Base-by-base conservation (phyloP, 2,797 vertebrate genomes). In the Phylloscopus collybita region DNA sequence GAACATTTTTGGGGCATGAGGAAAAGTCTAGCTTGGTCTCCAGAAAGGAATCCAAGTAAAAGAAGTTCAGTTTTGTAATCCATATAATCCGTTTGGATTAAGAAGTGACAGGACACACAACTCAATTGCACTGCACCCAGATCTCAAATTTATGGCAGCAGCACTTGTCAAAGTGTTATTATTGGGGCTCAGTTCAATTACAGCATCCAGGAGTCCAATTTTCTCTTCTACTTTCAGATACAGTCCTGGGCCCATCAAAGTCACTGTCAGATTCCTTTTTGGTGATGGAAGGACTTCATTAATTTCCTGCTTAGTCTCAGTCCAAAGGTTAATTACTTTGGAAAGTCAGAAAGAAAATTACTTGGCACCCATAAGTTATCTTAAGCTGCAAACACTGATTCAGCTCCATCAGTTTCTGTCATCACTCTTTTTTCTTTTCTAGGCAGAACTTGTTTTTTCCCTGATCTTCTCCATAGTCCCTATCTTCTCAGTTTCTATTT, bases 281-380 rank as follows among this genome's bases (percentile, higher is more conserved):
- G 4, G 69, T 91, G 79, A 82, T 78, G 91, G 75, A 89, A 88
- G 82, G 72, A 72, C 75, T 91, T 88, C 65, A 49, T 87, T 92
- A 49, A 69, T 83, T 93, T 86, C 92, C 79, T 94, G 85, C 79
- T 92, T 84, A 61, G 62, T 47, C 75, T 88, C 6, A 13, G 61
- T 91, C 92, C 51, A 62, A 93, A 96, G 91, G 91, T 93, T 90
- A 94, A 86, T 95, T 96, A 92, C 85, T 94, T 88, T 75, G 89
- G 79, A 93, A 94, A 90, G 86, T 59, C 83, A 80, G 65, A 76
- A 89, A 69, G 72, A 91, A 90, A 95, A 87, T 76, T 25, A 38
- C 72, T 93, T 80, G 66, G 81, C 86, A 53, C 51, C 16, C 7
- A 0, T 0, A 14, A 86, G 72, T 91, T 83, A 69, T 79, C 86